Base-by-base conservation (phyloP, 2,113 vertebrate species). In the Pica pica region DNA sequence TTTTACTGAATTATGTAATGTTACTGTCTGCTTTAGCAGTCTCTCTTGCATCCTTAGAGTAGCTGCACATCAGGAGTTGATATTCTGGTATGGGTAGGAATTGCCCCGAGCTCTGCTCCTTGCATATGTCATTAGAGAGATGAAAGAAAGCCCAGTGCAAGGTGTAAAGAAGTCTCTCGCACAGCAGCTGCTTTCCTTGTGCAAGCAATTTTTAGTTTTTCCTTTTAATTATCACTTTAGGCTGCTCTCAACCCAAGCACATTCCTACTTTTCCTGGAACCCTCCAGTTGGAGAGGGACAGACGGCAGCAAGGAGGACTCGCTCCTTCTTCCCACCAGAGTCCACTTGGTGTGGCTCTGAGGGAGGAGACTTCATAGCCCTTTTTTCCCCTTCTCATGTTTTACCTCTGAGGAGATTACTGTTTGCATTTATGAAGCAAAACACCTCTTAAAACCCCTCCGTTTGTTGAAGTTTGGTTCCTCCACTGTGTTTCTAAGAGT, bases 171-270 rank as follows among this genome's bases (percentile, higher is more conserved):
- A 27, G 33, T 57, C 63, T 78, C 49, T 37, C 21, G 9, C 4
- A 49, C 46, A 85, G 87, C 95, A 94, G 55, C 70, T 92, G 57
- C 28, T 77, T 92, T 80, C 28, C 64, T 63, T 50, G 75, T 80
- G 68, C 71, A 61, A 81, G 61, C 31, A 17, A 9, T 30, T 61
- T 77, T 69, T 65, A 13, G 5, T 80, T 94, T 81, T 31, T 86
- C 42, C 55, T 94, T 88, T 69, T 52, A 55, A 65, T 96, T 77
- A 49, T 30, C 60, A 35, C 83, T 89, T 65, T 26, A 55, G 59
- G 68, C 42, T 63, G 56, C 78, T 83, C 79, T 93, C 55, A 93
- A 4, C 24, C 65, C 46, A 33, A 20, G 20, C 35, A 14, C 1
- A 5, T 65, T 70, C 77, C 65, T 52, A 20, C 19, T 20, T 49